phyloP scores from a whole-genome alignment of 2,113 vertebrate species.

The Rhegmatorhina hoffmannsi region DNA sequence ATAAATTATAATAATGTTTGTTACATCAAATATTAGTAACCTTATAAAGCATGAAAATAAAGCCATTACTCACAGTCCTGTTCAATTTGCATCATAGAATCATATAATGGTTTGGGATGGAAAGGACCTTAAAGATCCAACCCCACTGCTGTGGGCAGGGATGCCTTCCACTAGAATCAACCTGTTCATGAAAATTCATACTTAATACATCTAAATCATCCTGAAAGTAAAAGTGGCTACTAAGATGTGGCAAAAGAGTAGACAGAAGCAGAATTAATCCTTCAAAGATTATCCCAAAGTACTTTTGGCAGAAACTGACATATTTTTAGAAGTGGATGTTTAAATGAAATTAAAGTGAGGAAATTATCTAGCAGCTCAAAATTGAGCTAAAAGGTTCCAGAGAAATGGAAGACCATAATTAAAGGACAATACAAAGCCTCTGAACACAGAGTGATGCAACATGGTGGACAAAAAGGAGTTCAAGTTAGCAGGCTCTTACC shows the following conservation, averaged over 20 bases:
- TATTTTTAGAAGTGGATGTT: neutral
- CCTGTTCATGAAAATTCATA: neutral
- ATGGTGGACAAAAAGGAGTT: neutral
- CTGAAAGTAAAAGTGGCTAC: neutral
- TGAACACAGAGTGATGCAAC: neutral
- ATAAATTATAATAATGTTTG: neutral
- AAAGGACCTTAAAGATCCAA: neutral
- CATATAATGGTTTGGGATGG: neutral
- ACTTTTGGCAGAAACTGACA: neutral
- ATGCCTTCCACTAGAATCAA: neutral
- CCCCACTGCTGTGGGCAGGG: neutral
- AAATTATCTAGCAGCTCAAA: neutral
- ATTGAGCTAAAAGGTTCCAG: neutral
- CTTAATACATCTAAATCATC: neutral
- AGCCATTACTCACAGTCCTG: neutral
- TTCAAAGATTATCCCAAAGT: neutral
- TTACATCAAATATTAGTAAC: slow-evolving; percentile 17
- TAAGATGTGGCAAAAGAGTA: neutral
- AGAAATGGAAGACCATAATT: neutral
- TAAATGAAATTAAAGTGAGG: neutral
- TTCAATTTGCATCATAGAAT: neutral
- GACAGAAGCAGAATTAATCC: neutral
- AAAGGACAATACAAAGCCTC: neutral
- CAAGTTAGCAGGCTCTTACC: neutral
- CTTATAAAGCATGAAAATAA: slow-evolving; percentile 5